Percentiles rank a stretch among this genome's conserved stretches.
Conservation (phyloP, 2,888 invertebrate species). For the Thymelicus acteon region DNA sequence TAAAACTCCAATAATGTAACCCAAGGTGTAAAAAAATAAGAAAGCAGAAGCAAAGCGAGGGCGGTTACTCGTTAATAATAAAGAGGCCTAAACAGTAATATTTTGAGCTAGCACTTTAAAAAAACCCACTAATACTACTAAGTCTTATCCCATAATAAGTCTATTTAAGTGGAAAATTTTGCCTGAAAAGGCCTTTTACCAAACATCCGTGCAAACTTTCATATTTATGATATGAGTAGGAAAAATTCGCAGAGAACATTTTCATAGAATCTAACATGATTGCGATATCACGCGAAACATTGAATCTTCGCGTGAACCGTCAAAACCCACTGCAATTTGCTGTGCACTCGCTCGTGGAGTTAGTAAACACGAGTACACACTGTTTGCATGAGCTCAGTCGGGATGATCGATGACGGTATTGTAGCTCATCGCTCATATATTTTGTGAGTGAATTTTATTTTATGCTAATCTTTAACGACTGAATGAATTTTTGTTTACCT, state of each 20-base stretch:
- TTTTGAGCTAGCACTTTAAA: too few relatives aligned
- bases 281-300: slow-evolving; percentile 23
- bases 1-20: too few relatives aligned
- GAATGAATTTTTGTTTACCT: neutral
- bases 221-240: too few relatives aligned
- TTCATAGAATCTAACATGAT: neutral
- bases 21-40: too few relatives aligned
- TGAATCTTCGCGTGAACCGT: slow-evolving; percentile 22
- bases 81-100: too few relatives aligned
- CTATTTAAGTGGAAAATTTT: too few relatives aligned
- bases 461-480: neutral
- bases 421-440: slow-evolving; percentile 6
- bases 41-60: too few relatives aligned
- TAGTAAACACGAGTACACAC: slow-evolving; percentile 14
- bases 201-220: too few relatives aligned
- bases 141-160: too few relatives aligned
- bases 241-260: neutral
- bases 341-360: slow-evolving; percentile 39
- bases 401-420: slow-evolving; percentile 1
- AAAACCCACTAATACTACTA: too few relatives aligned
- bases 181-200: too few relatives aligned
- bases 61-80: too few relatives aligned
- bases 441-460: slow-evolving; percentile 2
- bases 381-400: slow-evolving; percentile 1
- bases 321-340: slow-evolving; percentile 39